Evolutionary conservation across 1,140 invertebrate genomes (phyloP), one percentile per base, ranked within the genome.

Genomic region (Lamellibrachia luymesi): DNA sequence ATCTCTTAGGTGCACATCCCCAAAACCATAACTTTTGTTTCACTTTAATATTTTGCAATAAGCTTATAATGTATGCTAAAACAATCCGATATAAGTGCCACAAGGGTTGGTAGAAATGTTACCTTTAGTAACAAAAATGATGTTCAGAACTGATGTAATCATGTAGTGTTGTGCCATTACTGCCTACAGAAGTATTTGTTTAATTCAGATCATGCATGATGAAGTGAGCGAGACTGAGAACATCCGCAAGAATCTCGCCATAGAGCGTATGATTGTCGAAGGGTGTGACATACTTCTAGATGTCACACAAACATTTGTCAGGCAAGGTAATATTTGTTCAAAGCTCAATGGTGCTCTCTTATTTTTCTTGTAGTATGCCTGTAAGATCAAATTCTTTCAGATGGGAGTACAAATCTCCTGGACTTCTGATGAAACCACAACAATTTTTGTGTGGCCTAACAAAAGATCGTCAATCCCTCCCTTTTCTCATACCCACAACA

Each of bases 231-330:
- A 99, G 96, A 99, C 98, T 0, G 98, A 99, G 96, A 99, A 99
- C 96, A 97, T 99, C 90, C 96, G 98, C 27, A 99, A 99, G 96
- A 99, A 99, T 95, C 96, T 99, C 94, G 98, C 98, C 0, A 98
- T 99, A 27, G 98, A 99, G 96, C 97, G 98, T 93, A 99, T 99
- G 98, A 99, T 99, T 92, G 97, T 98, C 0, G 98, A 99, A 96
- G 98, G 98, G 4, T 99, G 98, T 96, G 98, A 99, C 96, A 98
- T 99, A 94, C 97, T 99, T 90, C 96, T 99, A 51, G 98, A 99
- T 95, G 98, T 99, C 25, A 99, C 99, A 96, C 98, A 99, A 97
- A 98, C 98, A 7, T 96, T 96, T 95, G 96, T 96, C 51, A 94
- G 96, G 93, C 96, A 96, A 95, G 96, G 96, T 96, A 94, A 94